These are phyloP conservation scores for Calyptommatus sinebrachiatus DNA, from an alignment of 2,113 vertebrate genomes.

Conservation along the genomic window DNA sequence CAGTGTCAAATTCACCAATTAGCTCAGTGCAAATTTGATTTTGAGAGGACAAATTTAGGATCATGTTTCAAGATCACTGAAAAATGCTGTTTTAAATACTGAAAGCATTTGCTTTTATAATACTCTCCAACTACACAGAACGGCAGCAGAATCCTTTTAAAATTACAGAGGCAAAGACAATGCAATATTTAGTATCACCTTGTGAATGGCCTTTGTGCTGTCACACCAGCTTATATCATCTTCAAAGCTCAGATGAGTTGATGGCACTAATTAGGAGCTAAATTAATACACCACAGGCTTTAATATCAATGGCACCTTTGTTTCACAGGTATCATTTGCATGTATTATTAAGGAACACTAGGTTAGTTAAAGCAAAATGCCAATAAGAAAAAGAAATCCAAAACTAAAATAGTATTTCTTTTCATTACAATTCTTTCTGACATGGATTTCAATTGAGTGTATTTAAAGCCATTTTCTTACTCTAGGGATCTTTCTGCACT, in stretches of 20 bases:
- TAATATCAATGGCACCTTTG: conserved; percentile 46
- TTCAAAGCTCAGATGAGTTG: conserved; percentile 60
- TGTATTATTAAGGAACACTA: fast-evolving
- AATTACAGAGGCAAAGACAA: conserved; percentile 24
- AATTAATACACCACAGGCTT: conserved; percentile 58
- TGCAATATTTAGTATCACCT: conserved; percentile 45
- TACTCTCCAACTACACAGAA: conserved; percentile 11
- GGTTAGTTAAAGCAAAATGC: conserved; percentile 31
- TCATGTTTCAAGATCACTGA: neutral
- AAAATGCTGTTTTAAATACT: neutral
- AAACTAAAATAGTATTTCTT: neutral
- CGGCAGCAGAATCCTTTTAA: conserved; percentile 14
- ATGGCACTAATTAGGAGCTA: conserved; percentile 61
- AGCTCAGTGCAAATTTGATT: neutral
- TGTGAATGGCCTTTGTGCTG: conserved; percentile 56
- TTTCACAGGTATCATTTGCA: conserved; percentile 26
- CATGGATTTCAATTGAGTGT: neutral
- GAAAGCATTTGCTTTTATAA: conserved; percentile 25
- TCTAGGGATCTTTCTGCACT: too few species aligned
- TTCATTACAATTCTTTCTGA: neutral
- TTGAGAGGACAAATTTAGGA: neutral
- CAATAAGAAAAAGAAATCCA: conserved; percentile 34
- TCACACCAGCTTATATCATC: conserved; percentile 60
- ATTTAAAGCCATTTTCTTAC: neutral
- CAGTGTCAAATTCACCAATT: neutral